phyloP scores from a whole-genome alignment of 2,888 invertebrate species.

The Eueremaeus valkanovi region DNA sequence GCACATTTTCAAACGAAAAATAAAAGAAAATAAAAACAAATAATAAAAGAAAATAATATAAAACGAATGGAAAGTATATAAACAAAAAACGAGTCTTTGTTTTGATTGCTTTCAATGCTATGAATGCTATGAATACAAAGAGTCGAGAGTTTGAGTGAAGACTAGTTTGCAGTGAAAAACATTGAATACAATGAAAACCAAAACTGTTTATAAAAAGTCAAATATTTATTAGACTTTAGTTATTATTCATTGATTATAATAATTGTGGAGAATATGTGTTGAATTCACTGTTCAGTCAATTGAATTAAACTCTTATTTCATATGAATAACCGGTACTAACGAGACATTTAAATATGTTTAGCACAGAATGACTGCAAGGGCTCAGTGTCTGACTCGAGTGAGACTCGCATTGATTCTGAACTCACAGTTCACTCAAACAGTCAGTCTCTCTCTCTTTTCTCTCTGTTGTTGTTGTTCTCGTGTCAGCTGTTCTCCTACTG shows the following conservation, averaged over 20 bases:
- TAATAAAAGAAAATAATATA: too few relatives aligned
- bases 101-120: too few relatives aligned
- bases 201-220: not conserved
- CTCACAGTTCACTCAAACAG: not conserved
- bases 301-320: too few relatives aligned
- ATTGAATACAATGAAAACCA: not conserved
- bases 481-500: constrained; percentile 12
- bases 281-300: too few relatives aligned
- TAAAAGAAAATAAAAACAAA: not conserved
- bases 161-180: constrained; percentile 4
- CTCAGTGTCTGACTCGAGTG: too few relatives aligned
- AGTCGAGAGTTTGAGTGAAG: not conserved
- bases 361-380: too few relatives aligned
- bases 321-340: too few relatives aligned
- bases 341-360: too few relatives aligned
- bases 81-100: not conserved
- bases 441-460: not conserved
- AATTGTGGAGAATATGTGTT: too few relatives aligned
- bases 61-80: not conserved
- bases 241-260: too few relatives aligned
- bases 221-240: too few relatives aligned
- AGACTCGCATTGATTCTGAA: too few relatives aligned
- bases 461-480: not conserved
- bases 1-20: not conserved
- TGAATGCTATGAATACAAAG: constrained; percentile 2